Evolutionary conservation across 2,888 invertebrate genomes (phyloP), one percentile per base, ranked within the genome.

Genomic region (Criorhina ranunculi): DNA sequence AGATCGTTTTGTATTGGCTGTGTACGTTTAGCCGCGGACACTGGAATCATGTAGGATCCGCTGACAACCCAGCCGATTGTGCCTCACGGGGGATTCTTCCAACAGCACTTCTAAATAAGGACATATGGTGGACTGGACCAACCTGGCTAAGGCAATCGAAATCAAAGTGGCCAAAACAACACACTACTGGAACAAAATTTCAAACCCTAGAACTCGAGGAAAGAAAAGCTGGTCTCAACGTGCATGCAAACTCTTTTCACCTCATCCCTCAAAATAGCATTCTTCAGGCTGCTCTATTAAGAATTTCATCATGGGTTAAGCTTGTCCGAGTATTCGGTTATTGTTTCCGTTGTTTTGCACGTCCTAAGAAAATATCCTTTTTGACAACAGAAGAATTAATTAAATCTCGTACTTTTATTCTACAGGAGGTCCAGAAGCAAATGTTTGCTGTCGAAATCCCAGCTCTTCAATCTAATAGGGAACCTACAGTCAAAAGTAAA

Each of bases 181-280:
- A 44, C 29, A 5, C 15, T 8, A 12, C 8, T 7, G 1, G 11
- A 0, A 9, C 15, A 9, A 44, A 4, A 3, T 24, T 24, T 24
- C 2, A 24, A 24, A 4, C 5, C 5, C 12, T 44, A 1, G 1
- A 44, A 12, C 33, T 60, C 12, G 15, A 33, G 3, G 49, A 24
- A 64, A 64, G 24, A 35, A 46, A 64, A 64, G 7, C 40, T 35
- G 55, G 55, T 44, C 44, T 33, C 55, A 70, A 57, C 15, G 29
- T 1, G 8, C 1, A 33, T n/a, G 15, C 70, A 11, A 1, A 55
- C 19, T 40, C 17, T 9, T 57, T 53, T 55, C 51, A 24, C 7
- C 40, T 55, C 8, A 11, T 8, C 9, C 6, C 11, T 40, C 19
- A 55, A 51, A 29, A 66, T 44, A 35, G 11, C 8, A 44, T 17